Base-by-base conservation (phyloP, 2,888 invertebrate species). In the Sarcophaga caerulescens region DNA sequence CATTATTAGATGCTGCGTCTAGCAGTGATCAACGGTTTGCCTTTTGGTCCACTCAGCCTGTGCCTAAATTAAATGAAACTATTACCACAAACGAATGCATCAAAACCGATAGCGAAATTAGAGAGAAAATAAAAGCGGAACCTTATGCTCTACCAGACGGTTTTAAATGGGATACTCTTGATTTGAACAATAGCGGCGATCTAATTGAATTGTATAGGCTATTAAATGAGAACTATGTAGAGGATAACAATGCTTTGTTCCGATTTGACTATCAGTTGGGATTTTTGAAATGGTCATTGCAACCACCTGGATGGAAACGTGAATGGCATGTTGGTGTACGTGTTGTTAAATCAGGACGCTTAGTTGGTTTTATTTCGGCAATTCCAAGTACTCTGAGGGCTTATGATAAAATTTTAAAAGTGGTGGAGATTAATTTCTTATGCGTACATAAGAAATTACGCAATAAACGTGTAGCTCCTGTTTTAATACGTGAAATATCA, bases 161-260 rank as follows among this genome's bases (percentile, higher is more conserved):
- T 75, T 99, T 99, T 93, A 95, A 95, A 89, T 99, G 99, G 99
- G 98, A 99, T 90, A 99, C 99, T 1, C 94, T 99, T 65, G 98
- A 99, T 93, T 94, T 99, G 79, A 96, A 97, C 92, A 97, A 98
- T 92, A 96, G 97, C 62, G 93, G 96, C 92, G 96, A 97, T 86
- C 94, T 99, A 85, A 97, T 97, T 91, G 99, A 99, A 93, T 94
- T 99, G 35, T 99, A 99, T 93, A 96, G 97, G 47, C 94, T 99
- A 87, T 94, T 99, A 62, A 99, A 99, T 93, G 99, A 99, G 93
- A 99, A 99, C 94, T 99, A 99, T 94, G 99, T 99, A 6, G 99
- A 99, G 94, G 99, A 99, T 94, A 99, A 99, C 93, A 99, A 99
- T 93, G 98, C 98, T 89, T 99, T 99, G 99, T 99, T 99, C 93